Evolutionary conservation across 2,797 vertebrate genomes (phyloP).

Genomic region (Sciurus carolinensis): DNA sequence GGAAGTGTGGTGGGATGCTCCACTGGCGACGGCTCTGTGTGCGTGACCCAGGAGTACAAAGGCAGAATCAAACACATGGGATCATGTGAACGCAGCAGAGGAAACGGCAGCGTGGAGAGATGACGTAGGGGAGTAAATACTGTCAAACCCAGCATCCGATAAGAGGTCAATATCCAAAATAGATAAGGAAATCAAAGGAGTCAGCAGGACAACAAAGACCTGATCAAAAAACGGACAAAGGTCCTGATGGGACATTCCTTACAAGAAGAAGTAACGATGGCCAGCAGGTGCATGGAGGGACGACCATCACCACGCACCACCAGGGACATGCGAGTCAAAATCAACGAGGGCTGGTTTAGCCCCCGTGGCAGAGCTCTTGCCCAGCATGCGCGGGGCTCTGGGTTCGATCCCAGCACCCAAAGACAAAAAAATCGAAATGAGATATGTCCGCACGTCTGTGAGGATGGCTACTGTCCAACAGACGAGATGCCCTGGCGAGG

Average conservation of each 20-base stretch:
- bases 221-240: neutral
- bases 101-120: neutral
- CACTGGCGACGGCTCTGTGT: neutral
- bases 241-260: neutral
- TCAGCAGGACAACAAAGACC: neutral
- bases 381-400: neutral
- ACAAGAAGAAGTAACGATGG: neutral
- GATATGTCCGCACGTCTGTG: neutral
- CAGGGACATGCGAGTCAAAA: neutral
- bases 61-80: neutral
- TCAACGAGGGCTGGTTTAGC: neutral
- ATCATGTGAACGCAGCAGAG: neutral
- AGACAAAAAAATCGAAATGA: neutral
- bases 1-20: neutral
- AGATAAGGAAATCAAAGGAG: neutral
- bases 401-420: neutral
- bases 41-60: neutral
- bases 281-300: neutral
- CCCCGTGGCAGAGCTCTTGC: neutral
- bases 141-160: neutral
- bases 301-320: neutral
- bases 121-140: neutral
- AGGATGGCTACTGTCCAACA: neutral
- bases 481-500: neutral
- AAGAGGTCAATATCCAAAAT: neutral